Evolutionary conservation across 2,797 vertebrate genomes (phyloP), one percentile per base, ranked within the genome.

Genomic region (Anabacerthia variegaticeps): DNA sequence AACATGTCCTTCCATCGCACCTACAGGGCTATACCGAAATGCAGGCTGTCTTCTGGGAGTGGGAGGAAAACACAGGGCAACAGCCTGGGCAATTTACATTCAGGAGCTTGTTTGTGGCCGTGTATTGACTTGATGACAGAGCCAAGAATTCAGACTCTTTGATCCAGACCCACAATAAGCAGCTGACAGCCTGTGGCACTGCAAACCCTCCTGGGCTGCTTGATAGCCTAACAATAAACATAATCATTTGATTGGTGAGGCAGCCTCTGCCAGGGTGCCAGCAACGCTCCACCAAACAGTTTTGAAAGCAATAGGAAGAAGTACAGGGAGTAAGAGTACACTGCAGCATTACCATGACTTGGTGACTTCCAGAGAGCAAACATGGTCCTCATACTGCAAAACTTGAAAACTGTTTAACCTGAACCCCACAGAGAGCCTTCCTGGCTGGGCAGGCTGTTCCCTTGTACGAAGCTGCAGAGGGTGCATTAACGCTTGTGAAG

Each of bases 1-100:
- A 14, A 55, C 0, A 0, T 13, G 5, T 74, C 51, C 51, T 27
- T 17, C 20, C 30, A 10, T 37, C 39, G 13, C 32, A 49, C 18
- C 54, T 59, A 7, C 41, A 30, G 20, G 14, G n/a, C 41, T 74
- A 49, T 51, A 68, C 44, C 9, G 4, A 67, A 80, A 41, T 8
- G 20, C 6, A 26, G 10, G 6, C 37, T 24, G 48, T 39, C 51
- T 61, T 54, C 48, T 34, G 48, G 23, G 30, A 52, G 52, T 4
- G 2, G 9, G 26, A 10, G 18, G 12, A 68, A 34, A 68, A 43
- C 20, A 24, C 20, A 58, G n/a, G 36, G 5, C 44, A 68, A 52
- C 17, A 73, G 44, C 32, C 24, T 9, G 43, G 34, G 28, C 28
- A 28, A 9, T 49, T 80, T 21, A 36, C 8, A 4, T 63, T 49